phyloP scores from a whole-genome alignment of 2,888 invertebrate genomes.

The Thysanoteuthis rhombus region DNA sequence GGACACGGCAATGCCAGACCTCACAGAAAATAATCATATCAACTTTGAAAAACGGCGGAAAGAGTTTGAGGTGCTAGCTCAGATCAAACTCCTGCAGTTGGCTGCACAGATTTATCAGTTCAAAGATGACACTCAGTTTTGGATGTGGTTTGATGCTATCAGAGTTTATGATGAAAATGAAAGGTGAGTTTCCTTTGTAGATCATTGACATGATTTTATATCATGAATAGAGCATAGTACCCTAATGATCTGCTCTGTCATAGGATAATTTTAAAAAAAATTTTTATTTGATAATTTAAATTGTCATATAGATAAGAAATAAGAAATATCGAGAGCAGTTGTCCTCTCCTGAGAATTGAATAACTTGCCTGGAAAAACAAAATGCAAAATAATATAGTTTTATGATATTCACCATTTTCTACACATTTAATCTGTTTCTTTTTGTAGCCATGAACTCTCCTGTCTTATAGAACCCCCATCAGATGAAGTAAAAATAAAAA shows the following conservation, averaged over 20 bases:
- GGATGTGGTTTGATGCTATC: conserved; percentile 94
- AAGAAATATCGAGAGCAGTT: not conserved
- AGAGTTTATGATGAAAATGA: conserved; percentile 91
- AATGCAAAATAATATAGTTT: not conserved
- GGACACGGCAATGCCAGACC: conserved; percentile 79
- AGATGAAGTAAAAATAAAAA: conserved; percentile 53
- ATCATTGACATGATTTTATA: no score
- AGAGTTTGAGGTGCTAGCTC: conserved; percentile 98
- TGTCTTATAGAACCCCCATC: conserved; percentile 83
- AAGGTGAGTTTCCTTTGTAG: conserved; percentile 72
- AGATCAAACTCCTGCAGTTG: conserved; percentile 93
- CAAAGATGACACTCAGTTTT: conserved; percentile 85
- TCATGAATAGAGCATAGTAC: no score
- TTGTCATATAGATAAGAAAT: not conserved
- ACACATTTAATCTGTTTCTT: not conserved
- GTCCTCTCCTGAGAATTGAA: not conserved
- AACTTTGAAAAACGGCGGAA: conserved; percentile 98
- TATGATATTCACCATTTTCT: not conserved
- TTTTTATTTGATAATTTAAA: no score
- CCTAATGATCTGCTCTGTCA: no score
- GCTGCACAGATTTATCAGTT: conserved; percentile 96
- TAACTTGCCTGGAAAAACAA: no score
- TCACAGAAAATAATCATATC: conserved; percentile 78
- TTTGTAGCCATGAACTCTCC: conserved; percentile 75
- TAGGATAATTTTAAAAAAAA: no score